A percentile compares a stretch with the other conserved stretches of the same genome.
phyloP scores from a whole-genome alignment of 2,797 vertebrate species.

The Hypotaenidia okinawae region DNA sequence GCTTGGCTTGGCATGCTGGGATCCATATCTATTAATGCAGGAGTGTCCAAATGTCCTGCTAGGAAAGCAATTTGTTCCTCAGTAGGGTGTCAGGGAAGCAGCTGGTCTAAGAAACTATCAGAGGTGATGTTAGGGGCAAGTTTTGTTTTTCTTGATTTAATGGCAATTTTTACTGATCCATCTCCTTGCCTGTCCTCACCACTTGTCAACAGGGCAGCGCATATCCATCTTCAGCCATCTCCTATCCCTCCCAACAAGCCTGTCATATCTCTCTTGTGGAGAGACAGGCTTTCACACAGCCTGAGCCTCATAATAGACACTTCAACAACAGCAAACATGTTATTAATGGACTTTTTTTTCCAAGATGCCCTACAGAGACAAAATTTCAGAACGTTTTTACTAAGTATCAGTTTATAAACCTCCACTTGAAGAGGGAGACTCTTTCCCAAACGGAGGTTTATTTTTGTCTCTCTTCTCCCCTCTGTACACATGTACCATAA shows the following conservation, averaged over 20 bases:
- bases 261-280: slow-evolving; percentile 57
- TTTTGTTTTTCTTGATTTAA: slow-evolving; percentile 80
- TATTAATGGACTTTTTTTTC: slow-evolving; percentile 64
- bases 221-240: slow-evolving; percentile 60
- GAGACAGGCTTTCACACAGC: slow-evolving; percentile 66
- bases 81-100: slow-evolving; percentile 78
- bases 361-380: slow-evolving; percentile 56
- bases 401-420: slow-evolving; percentile 59
- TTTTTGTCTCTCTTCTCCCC: not conserved
- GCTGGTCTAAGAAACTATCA: slow-evolving; percentile 82
- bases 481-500: not conserved
- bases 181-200: slow-evolving; percentile 48
- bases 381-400: slow-evolving; percentile 56
- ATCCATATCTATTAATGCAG: slow-evolving; percentile 82
- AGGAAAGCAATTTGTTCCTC: slow-evolving; percentile 86
- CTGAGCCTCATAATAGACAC: slow-evolving; percentile 58
- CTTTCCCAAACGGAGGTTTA: not conserved
- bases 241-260: slow-evolving; percentile 13
- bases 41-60: slow-evolving; percentile 83
- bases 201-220: slow-evolving; percentile 66
- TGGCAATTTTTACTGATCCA: slow-evolving; percentile 78
- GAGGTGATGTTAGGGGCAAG: slow-evolving; percentile 81
- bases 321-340: slow-evolving; percentile 65
- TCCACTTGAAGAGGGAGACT: not conserved
- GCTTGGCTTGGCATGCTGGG: slow-evolving; percentile 81